Conservation (phyloP, 2,797 vertebrate genomes). For the Esox masquinongy region DNA sequence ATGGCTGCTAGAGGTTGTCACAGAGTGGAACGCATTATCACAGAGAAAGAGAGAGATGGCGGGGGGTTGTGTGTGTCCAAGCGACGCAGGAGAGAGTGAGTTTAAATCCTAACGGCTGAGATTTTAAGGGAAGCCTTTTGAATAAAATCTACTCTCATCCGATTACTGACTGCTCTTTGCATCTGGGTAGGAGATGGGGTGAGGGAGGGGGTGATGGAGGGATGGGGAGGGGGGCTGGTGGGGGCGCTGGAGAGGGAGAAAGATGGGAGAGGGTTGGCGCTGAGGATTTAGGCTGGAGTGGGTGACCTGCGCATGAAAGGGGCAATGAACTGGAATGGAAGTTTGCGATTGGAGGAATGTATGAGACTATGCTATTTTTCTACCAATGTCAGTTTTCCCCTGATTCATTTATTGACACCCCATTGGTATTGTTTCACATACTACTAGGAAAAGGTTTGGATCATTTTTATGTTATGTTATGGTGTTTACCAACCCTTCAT, state of each 20-base stretch:
- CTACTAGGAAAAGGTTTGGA: neutral
- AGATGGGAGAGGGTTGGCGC: slow-evolving; percentile 21
- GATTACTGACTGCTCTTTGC: slow-evolving; percentile 83
- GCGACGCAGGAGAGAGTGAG: slow-evolving; percentile 63
- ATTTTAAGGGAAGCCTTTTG: slow-evolving; percentile 80
- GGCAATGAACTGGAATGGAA: slow-evolving; percentile 22
- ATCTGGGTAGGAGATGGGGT: slow-evolving; percentile 79
- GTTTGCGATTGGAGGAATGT: slow-evolving; percentile 4
- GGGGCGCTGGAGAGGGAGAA: slow-evolving; percentile 39
- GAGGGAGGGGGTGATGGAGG: slow-evolving; percentile 58
- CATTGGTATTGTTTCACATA: neutral
- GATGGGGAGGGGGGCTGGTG: slow-evolving; percentile 47
- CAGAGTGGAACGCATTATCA: slow-evolving; percentile 64
- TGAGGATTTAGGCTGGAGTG: slow-evolving; percentile 25
- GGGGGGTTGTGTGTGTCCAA: slow-evolving; percentile 46
- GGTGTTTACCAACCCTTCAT: no score
- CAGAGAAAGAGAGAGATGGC: slow-evolving; percentile 34
- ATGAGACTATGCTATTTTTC: neutral
- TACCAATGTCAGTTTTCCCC: neutral
- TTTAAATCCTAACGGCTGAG: slow-evolving; percentile 81
- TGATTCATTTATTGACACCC: neutral
- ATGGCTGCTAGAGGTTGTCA: slow-evolving; percentile 50
- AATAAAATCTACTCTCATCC: slow-evolving; percentile 82
- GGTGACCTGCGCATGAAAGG: neutral
- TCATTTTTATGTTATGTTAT: no score